A percentile compares a stretch with the other conserved stretches of the same genome.
Conservation (phyloP, 35 echinoderm and acorn worm species). For the Ophiothrix spiculata region DNA sequence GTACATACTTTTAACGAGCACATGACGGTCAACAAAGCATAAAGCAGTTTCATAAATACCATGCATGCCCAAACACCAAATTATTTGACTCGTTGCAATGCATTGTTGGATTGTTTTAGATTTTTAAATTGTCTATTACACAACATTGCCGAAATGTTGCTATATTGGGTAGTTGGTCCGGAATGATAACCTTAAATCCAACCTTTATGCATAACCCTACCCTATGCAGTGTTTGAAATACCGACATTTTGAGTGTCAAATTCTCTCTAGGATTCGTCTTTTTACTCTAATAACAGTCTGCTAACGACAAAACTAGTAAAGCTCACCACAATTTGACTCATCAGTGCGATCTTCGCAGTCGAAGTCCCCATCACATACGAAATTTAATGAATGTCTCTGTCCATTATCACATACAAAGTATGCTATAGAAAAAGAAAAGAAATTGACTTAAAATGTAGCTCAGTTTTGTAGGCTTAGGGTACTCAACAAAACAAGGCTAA, state of each 20-base stretch:
- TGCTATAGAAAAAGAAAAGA: neutral
- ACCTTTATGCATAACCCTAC: neutral
- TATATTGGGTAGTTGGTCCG: neutral
- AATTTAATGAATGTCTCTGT: neutral
- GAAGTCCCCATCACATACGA: constrained; percentile 26
- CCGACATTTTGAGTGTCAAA: neutral
- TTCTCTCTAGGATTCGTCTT: neutral
- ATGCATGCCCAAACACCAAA: no score
- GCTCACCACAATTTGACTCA: constrained; percentile 8
- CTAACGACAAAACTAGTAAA: no score
- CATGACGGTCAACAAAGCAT: no score
- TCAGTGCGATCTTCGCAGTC: constrained; percentile 4
- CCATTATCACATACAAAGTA: constrained; percentile 33
- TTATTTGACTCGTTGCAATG: no score
- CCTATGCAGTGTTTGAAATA: neutral
- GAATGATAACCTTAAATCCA: neutral
- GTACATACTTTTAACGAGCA: no score
- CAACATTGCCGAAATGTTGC: neutral
- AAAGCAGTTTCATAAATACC: no score
- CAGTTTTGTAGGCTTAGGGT: neutral
- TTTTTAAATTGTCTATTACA: no score
- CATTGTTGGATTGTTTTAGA: no score
- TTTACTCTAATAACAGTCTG: neutral
- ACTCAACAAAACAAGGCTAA: neutral
- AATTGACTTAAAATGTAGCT: neutral